Evolutionary conservation across 2,888 invertebrate species (phyloP), one percentile per base, ranked within the genome.

Genomic region (Lepidocyrtoides sp.): DNA sequence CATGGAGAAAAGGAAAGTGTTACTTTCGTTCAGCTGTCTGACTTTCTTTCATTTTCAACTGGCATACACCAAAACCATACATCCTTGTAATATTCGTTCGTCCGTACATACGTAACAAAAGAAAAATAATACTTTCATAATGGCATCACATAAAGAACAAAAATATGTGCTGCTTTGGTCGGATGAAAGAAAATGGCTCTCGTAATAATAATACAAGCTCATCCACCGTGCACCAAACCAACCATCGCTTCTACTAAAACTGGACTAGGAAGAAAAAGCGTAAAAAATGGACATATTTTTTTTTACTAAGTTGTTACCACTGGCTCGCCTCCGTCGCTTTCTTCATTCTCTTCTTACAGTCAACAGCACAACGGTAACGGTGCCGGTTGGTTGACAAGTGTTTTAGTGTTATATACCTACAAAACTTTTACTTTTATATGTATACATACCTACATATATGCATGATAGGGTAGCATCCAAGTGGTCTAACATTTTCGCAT

Each of bases 331-430:
- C n/a, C n/a, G n/a, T 69, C n/a, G 10, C 10, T 36, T 4, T 32
- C 26, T 23, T 60, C 60, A 3, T 12, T 26, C 5, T 20, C 57
- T 14, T 23, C 54, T 32, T n/a, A n/a, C 66, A 29, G 41, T 41
- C 69, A n/a, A 32, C 77, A 20, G n/a, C n/a, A n/a, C n/a, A n/a
- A n/a, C n/a, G n/a, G n/a, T n/a, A n/a, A 8, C 17, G 26, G 57
- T 72, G 75, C 85, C 85, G 85, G 72, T 60, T 75, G 32, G 85
- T 57, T 85, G 85, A 85, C 85, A 85, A 85, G 48, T 75, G 84
- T 72, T 84, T 84, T n/a, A n/a, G n/a, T n/a, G n/a, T n/a, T n/a
- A n/a, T n/a, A n/a, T n/a, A n/a, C n/a, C n/a, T n/a, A n/a, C n/a
- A n/a, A n/a, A n/a, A n/a, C n/a, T n/a, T n/a, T n/a, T n/a, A n/a